Percentiles rank a stretch among this genome's conserved stretches.
Evolutionary conservation across 2,113 vertebrate species (phyloP).

Genomic region (Oxygymnocypris stewartii): DNA sequence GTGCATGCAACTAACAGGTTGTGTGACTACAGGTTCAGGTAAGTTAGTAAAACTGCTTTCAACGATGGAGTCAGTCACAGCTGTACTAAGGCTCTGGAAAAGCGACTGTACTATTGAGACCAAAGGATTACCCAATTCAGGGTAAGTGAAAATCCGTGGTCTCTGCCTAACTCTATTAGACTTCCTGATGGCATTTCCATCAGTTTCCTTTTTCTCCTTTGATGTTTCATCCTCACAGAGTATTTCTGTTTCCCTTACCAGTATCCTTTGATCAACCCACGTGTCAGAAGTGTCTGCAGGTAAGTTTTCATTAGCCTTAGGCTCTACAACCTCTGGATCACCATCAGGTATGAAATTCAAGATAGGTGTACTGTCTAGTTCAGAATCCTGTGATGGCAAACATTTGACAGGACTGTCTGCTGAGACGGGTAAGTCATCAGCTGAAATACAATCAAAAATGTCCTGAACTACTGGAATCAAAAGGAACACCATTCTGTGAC

Average conservation of each 20-base stretch:
- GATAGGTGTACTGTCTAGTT: background rate
- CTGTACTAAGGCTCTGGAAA: conserved; percentile 1
- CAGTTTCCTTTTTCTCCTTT: background rate
- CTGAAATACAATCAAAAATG: background rate
- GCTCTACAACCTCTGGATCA: background rate
- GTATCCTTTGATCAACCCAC: background rate
- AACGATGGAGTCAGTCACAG: background rate
- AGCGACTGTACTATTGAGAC: conserved; percentile 7
- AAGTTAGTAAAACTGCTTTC: background rate
- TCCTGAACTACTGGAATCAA: background rate
- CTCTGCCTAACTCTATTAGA: conserved; percentile 1
- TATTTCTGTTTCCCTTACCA: background rate
- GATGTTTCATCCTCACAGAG: background rate
- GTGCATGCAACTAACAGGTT: conserved; percentile 3
- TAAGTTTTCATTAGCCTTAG: background rate
- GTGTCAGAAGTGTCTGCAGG: background rate
- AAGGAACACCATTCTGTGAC: background rate
- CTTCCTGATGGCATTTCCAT: background rate
- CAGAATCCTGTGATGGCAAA: background rate
- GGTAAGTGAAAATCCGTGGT: background rate
- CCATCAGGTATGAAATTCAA: background rate
- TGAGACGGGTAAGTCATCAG: background rate
- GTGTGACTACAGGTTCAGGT: background rate
- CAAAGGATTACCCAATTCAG: conserved; percentile 28
- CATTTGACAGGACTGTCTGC: background rate